Evolutionary conservation across 2,888 invertebrate species (phyloP), one percentile per base, ranked within the genome.

Genomic region (Eupeodes latifasciatus): DNA sequence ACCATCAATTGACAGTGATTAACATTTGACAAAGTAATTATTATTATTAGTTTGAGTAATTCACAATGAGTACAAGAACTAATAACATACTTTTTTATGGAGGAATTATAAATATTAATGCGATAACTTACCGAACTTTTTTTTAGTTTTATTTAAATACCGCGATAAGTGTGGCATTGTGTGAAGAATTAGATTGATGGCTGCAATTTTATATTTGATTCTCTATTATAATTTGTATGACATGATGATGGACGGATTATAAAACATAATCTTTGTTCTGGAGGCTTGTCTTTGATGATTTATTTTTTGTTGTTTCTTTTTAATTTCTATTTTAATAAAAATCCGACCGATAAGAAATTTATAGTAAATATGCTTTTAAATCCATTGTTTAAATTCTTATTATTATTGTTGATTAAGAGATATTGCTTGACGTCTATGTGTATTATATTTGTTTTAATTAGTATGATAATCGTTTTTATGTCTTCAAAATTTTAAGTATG

Each of bases 71-170:
- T 34, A 59, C 34, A 34, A 40, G 80, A 59, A 59, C 59, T 34
- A 57, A 57, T 57, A 14, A 4, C 7, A 36, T 12, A 4, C n/a
- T n/a, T 4, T 59, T 11, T 36, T 11, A 4, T 47, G 47, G 11
- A 11, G 4, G 12, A 14, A 59, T n/a, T 34, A 27, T 59, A n/a
- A n/a, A n/a, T n/a, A 59, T 14, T 14, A 36, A 59, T 59, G 4
- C 9, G 59, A 85, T 85, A 81, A 81, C 71, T 81, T 84, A 51
- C 71, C 80, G 80, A 84, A 84, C 84, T 84, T 76, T 80, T 80
- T 76, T 55, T 47, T 64, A 51, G 51, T 80, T 75, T 49, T 69
- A 75, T 80, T 84, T 80, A 19, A 64, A 57, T 64, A 75, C 53
- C 57, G 55, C 47, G 75, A 67, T 61, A 64, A 80, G 49, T 78